These are phyloP conservation scores for Paratrypauchen microcephalus DNA, from an alignment of 2,797 vertebrate species.

Conservation along the genomic window DNA sequence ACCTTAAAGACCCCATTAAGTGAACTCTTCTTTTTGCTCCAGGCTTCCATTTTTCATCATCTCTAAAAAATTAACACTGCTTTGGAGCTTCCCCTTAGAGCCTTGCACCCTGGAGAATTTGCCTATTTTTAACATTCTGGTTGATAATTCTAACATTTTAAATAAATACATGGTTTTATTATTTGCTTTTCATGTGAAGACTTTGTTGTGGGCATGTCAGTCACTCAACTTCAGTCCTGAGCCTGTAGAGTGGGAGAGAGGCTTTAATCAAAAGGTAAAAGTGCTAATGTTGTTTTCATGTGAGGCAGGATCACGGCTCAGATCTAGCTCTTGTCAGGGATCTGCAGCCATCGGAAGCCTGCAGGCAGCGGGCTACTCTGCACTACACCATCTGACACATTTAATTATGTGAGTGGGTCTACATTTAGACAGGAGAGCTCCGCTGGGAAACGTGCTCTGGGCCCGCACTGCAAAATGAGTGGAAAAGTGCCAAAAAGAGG, in stretches of 20 bases:
- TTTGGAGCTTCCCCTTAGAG: constrained; percentile 4
- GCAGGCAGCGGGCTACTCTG: constrained; percentile 56
- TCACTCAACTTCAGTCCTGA: constrained; percentile 17
- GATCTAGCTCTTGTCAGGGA: constrained; percentile 64
- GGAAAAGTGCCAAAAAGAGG: constrained; percentile 49
- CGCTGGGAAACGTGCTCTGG: constrained; percentile 45
- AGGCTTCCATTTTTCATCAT: constrained; percentile 12
- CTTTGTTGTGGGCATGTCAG: constrained; percentile 11
- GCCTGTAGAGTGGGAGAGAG: constrained; percentile 26
- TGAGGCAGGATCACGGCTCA: constrained; percentile 61
- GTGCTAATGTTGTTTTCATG: constrained; percentile 56
- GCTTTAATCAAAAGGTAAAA: constrained; percentile 47
- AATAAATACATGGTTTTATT: background rate
- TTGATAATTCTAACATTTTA: background rate
- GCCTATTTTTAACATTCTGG: constrained; percentile 5
- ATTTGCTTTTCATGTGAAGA: constrained; percentile 3
- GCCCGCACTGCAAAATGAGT: constrained; percentile 57
- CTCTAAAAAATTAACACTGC: constrained; percentile 12
- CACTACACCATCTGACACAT: constrained; percentile 67
- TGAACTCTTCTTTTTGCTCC: constrained; percentile 10
- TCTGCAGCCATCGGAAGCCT: constrained; percentile 58
- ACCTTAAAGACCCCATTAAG: constrained; percentile 15
- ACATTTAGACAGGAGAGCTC: constrained; percentile 65
- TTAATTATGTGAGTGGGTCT: constrained; percentile 71
- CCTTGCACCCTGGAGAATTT: background rate